Evolutionary conservation across 2,113 vertebrate genomes (phyloP).

Genomic region (Alosa alosa): DNA sequence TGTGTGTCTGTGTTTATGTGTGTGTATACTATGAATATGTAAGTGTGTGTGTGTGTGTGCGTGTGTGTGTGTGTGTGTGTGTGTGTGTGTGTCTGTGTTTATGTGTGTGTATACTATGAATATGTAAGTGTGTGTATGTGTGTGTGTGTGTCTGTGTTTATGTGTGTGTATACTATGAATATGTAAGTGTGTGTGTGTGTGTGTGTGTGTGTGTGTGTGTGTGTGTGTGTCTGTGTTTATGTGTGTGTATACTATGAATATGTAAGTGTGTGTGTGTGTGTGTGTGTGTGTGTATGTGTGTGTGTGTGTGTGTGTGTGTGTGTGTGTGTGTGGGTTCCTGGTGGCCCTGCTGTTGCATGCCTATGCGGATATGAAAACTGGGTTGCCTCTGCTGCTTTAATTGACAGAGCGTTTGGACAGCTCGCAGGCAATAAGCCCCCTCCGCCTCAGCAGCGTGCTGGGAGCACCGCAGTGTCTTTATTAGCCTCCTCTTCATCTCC

Average conservation of each 20-base stretch:
- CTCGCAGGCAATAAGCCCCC: constrained; percentile 43
- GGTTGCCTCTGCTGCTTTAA: constrained; percentile 44
- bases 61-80: neutral
- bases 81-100: neutral
- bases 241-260: neutral
- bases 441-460: constrained; percentile 27
- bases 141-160: neutral
- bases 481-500: constrained; percentile 35
- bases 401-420: constrained; percentile 49
- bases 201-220: neutral
- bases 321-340: constrained; percentile 24
- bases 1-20: neutral
- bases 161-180: neutral
- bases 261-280: neutral
- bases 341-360: constrained; percentile 31
- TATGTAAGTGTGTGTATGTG: neutral
- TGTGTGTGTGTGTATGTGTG: neutral
- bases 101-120: neutral
- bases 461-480: constrained; percentile 40
- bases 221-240: neutral
- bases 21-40: neutral
- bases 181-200: neutral
- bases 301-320: constrained; percentile 17
- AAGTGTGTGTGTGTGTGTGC: neutral
- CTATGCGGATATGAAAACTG: constrained; percentile 43